Conservation (phyloP, 2,113 vertebrate species). For the Irena cyanogastra region DNA sequence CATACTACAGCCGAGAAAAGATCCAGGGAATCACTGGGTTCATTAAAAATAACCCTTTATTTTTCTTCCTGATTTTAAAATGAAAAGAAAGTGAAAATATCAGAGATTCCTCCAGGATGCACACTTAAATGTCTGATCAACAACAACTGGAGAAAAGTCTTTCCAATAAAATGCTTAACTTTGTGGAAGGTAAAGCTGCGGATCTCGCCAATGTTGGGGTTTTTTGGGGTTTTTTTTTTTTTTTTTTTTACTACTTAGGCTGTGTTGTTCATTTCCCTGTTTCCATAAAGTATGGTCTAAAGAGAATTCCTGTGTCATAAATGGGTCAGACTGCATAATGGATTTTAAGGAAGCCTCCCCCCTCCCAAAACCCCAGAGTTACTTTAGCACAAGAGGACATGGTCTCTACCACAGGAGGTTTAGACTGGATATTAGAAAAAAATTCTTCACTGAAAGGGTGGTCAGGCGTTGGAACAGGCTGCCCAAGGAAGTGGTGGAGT, state of each 20-base stretch:
- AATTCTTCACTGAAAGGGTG: neutral
- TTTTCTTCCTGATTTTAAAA: neutral
- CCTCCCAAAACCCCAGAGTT: neutral
- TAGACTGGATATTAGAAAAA: neutral
- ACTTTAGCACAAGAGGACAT: accelerated
- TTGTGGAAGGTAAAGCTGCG: neutral
- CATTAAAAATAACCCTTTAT: accelerated
- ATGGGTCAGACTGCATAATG: neutral
- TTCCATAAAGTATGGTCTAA: neutral
- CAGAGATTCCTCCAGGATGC: neutral
- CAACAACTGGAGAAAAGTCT: neutral
- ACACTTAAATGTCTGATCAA: neutral
- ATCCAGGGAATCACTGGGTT: neutral
- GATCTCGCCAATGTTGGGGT: too few species aligned
- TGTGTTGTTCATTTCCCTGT: neutral
- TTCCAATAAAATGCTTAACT: neutral
- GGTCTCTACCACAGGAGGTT: neutral
- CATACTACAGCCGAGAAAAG: neutral
- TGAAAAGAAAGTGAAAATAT: neutral
- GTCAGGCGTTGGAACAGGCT: neutral
- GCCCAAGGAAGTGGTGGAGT: neutral
- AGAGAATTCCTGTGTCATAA: neutral
- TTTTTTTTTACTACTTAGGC: neutral
- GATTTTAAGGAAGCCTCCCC: neutral
- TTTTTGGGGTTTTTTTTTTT: neutral